Evolutionary conservation across 2,113 vertebrate species (phyloP).

Genomic region (Apteryx mantelli): DNA sequence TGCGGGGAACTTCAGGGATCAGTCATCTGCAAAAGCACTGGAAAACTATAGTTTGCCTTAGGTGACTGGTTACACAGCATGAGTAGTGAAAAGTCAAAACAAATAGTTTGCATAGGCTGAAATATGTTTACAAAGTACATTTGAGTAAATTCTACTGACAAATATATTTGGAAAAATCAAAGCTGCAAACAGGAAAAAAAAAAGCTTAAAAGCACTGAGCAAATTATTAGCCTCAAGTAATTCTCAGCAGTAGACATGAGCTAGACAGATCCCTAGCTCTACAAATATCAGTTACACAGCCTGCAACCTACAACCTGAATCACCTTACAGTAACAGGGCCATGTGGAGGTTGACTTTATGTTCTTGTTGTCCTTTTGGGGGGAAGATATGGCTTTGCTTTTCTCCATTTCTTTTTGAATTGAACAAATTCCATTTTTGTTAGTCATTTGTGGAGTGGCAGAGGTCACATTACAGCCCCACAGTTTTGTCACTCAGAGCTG

Average conservation of each 20-base stretch:
- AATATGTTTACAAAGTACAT: slow-evolving; percentile 10
- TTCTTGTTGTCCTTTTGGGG: neutral
- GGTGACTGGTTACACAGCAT: slow-evolving; percentile 23
- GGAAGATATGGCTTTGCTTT: neutral
- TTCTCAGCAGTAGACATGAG: neutral
- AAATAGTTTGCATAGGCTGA: slow-evolving; percentile 45
- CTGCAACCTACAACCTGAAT: neutral
- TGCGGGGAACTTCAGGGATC: slow-evolving; percentile 21
- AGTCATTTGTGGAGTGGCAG: slow-evolving; percentile 10
- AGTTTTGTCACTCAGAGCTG: neutral
- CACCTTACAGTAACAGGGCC: neutral
- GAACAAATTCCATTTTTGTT: neutral
- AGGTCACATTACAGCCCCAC: neutral
- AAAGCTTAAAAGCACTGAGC: neutral
- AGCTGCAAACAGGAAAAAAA: neutral
- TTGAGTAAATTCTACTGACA: slow-evolving; percentile 50
- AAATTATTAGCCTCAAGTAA: neutral
- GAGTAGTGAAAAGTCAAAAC: slow-evolving; percentile 49
- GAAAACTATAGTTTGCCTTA: slow-evolving; percentile 52
- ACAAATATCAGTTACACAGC: neutral
- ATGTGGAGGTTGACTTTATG: neutral
- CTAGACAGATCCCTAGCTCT: neutral
- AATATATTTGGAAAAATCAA: slow-evolving; percentile 35
- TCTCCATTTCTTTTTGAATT: slow-evolving; percentile 4
- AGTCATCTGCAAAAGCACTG: slow-evolving; percentile 44